Conservation (phyloP, 2,888 invertebrate genomes). For the Lamproptera curius region DNA sequence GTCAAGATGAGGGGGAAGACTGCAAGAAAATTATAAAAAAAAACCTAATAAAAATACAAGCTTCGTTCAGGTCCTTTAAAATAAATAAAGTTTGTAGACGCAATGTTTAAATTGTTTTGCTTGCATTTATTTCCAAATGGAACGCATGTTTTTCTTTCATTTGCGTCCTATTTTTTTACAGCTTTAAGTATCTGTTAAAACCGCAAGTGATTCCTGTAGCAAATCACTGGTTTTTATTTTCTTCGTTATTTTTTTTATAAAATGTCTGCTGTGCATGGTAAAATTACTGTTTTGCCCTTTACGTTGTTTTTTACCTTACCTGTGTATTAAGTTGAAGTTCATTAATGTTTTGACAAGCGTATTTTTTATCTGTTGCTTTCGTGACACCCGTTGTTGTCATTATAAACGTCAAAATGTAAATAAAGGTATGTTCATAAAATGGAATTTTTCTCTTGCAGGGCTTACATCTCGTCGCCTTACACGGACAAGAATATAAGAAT, state of each 20-base stretch:
- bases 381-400: constrained; percentile 20
- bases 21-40: constrained; percentile 59
- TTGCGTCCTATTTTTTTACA: constrained; percentile 1
- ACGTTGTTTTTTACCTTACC: too few species aligned
- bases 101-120: constrained; percentile 27
- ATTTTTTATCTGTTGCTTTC: constrained; percentile 19
- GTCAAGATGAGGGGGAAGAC: constrained; percentile 75
- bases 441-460: constrained; percentile 57
- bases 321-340: too few species aligned
- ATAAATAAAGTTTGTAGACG: constrained; percentile 57
- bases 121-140: constrained; percentile 24
- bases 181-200: neutral
- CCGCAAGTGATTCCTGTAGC: too few species aligned
- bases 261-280: too few species aligned
- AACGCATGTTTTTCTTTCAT: constrained; percentile 17
- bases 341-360: neutral
- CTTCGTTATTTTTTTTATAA: too few species aligned
- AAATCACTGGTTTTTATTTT: too few species aligned
- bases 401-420: neutral
- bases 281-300: too few species aligned
- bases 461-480: constrained; percentile 82
- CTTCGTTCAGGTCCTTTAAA: constrained; percentile 60
- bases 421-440: constrained; percentile 17
- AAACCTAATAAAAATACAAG: constrained; percentile 41
- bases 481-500: constrained; percentile 81